Percentiles rank a stretch among this genome's conserved stretches.
Evolutionary conservation across 2,797 vertebrate genomes (phyloP).

Genomic region (Sebastes aleutianus): DNA sequence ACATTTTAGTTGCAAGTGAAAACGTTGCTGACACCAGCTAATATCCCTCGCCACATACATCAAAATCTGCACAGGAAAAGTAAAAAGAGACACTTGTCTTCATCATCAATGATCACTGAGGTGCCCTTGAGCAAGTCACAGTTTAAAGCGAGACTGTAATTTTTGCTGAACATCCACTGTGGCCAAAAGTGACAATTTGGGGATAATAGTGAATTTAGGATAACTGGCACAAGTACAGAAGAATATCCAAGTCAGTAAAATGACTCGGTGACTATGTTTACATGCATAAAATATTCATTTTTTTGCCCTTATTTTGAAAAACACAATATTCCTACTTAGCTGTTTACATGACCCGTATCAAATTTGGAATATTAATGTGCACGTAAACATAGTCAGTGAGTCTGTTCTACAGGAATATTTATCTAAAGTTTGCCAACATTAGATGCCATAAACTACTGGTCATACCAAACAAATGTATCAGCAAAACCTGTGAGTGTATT

Average conservation of each 20-base stretch:
- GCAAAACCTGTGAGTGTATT: too few relatives aligned
- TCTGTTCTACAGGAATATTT: too few relatives aligned
- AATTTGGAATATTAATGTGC: too few relatives aligned
- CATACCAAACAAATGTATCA: too few relatives aligned
- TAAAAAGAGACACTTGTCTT: not conserved
- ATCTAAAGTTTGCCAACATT: too few relatives aligned
- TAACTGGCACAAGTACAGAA: not conserved
- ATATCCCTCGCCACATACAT: not conserved
- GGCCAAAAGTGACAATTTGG: not conserved
- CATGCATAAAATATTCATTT: rapidly evolving
- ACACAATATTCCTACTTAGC: too few relatives aligned
- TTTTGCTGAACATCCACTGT: not conserved
- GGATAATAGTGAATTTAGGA: not conserved
- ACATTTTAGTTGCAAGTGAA: not conserved
- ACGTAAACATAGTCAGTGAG: too few relatives aligned
- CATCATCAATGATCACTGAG: not conserved
- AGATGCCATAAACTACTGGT: too few relatives aligned
- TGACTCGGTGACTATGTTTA: too few relatives aligned
- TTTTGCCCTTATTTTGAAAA: too few relatives aligned
- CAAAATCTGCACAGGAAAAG: not conserved
- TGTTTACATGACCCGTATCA: too few relatives aligned
- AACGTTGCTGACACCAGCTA: not conserved
- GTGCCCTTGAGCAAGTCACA: not conserved
- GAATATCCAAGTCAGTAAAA: too few relatives aligned
- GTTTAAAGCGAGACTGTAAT: not conserved